Conservation (phyloP, 1,140 invertebrate genomes). For the Drosophila nannoptera region DNA sequence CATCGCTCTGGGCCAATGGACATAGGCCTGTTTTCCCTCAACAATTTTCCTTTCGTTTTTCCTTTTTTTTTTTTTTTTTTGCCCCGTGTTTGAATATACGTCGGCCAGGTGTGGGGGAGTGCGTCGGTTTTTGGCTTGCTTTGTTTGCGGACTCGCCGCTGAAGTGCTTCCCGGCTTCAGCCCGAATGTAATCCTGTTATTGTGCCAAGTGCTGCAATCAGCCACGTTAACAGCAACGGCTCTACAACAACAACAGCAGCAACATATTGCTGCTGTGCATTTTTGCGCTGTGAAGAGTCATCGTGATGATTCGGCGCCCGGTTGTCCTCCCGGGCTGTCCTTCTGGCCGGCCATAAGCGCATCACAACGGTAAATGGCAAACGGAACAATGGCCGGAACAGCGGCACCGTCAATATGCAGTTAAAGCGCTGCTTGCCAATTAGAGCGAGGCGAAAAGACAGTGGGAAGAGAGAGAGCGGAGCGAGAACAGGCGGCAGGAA, state of each 20-base stretch:
- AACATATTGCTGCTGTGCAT: constrained; percentile 32
- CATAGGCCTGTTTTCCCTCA: constrained; percentile 14
- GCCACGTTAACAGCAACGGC: constrained; percentile 55
- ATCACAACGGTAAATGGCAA: constrained; percentile 56
- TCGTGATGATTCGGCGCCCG: constrained; percentile 8
- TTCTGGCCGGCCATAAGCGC: constrained; percentile 59
- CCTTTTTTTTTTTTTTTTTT: background rate
- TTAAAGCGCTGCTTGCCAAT: constrained; percentile 59
- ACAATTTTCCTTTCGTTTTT: background rate
- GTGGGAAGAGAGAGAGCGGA: constrained; percentile 15
- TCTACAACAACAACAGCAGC: constrained; percentile 4
- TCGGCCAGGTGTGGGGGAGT: background rate
- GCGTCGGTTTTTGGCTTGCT: constrained; percentile 34
- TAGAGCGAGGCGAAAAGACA: constrained; percentile 42
- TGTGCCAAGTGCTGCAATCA: constrained; percentile 64
- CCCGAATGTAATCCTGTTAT: constrained; percentile 64
- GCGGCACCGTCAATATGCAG: constrained; percentile 58
- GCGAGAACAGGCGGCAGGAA: background rate
- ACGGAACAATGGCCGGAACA: constrained; percentile 5
- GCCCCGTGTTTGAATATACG: background rate
- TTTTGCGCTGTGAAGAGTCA: constrained; percentile 29
- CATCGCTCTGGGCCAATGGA: constrained; percentile 22
- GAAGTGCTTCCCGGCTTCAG: constrained; percentile 27
- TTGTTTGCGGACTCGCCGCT: constrained; percentile 24
- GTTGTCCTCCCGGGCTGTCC: constrained; percentile 50